A percentile compares a stretch with the other conserved stretches of the same genome.
Conservation (phyloP, 2,113 vertebrate species). For the Oncorhynchus mykiss region DNA sequence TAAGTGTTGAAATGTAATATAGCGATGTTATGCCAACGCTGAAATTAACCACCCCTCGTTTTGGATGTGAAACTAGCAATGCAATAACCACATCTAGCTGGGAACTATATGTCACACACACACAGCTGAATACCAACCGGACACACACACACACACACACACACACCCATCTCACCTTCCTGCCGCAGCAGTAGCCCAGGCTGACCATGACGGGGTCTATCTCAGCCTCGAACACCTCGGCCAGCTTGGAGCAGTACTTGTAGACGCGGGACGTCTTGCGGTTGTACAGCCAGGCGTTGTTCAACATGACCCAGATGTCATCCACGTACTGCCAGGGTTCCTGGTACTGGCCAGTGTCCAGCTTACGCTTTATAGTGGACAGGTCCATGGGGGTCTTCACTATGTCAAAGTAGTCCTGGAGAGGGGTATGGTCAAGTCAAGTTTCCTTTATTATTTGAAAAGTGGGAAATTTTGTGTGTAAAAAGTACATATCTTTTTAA, state of each 20-base stretch:
- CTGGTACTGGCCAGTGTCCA: slow-evolving; percentile 97
- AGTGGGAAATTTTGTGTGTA: neutral
- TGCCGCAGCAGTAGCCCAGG: slow-evolving; percentile 96
- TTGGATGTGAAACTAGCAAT: neutral
- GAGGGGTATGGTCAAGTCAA: slow-evolving; percentile 2
- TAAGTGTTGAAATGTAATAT: neutral
- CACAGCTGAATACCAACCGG: neutral
- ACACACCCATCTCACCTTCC: slow-evolving; percentile 80
- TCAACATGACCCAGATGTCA: slow-evolving; percentile 99
- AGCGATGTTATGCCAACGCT: slow-evolving; percentile 32
- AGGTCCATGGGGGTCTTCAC: slow-evolving; percentile 98
- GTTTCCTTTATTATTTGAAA: neutral
- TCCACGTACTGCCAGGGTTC: slow-evolving; percentile 99
- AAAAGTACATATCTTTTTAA: neutral
- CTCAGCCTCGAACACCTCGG: slow-evolving; percentile 97
- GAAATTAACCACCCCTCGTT: slow-evolving; percentile 45
- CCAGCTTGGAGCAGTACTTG: slow-evolving; percentile 96
- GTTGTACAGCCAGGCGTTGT: slow-evolving; percentile 99
- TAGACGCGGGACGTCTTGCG: slow-evolving; percentile 97
- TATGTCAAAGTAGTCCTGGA: slow-evolving; percentile 98
- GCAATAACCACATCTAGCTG: neutral
- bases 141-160: neutral
- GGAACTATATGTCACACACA: too few species aligned
- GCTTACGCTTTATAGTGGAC: slow-evolving; percentile 95
- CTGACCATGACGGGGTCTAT: slow-evolving; percentile 98